Evolutionary conservation across 2,113 vertebrate genomes (phyloP), one percentile per base, ranked within the genome.

Genomic region (Naja naja): DNA sequence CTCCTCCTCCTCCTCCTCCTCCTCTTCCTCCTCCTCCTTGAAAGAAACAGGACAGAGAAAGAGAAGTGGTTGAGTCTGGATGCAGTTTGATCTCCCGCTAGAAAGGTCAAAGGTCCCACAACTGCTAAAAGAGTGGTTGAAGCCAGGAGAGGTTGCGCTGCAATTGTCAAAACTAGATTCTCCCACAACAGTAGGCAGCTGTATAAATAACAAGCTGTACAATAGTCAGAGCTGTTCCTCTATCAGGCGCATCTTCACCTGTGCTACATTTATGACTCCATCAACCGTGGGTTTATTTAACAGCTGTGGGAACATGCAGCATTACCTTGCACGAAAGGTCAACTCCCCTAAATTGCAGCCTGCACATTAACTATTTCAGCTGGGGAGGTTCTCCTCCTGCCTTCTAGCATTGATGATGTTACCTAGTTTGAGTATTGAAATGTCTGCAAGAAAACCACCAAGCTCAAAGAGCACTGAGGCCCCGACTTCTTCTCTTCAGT

Each of bases 91-190:
- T 98, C 97, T 98, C 97, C 98, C 97, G 97, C 97, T 97, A 95
- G 97, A 93, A 94, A 97, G 98, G 98, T 97, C 97, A 97, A 96
- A 97, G 97, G 97, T 98, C 97, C 91, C 97, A 97, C 98, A 97
- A 98, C 95, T 96, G 97, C 97, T 98, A 98, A 98, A 98, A 97
- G 97, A 98, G 97, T 96, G 97, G 97, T 96, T 98, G 97, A 97
- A 97, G 98, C 97, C 96, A 93, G 95, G 97, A 97, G 97, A 97
- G 97, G 97, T 86, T 98, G 97, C 95, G 96, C 96, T 97, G 97
- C 96, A 97, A 97, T 98, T 98, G 98, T 97, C 97, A 97, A 55
- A 97, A 97, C 97, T 97, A 97, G 97, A 97, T 97, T 97, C 97
- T 96, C 95, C 58, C 88, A 96, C 96, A 96, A 97, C 89, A 94